phyloP scores from a whole-genome alignment of 1,140 invertebrate species.

The Physella acuta region DNA sequence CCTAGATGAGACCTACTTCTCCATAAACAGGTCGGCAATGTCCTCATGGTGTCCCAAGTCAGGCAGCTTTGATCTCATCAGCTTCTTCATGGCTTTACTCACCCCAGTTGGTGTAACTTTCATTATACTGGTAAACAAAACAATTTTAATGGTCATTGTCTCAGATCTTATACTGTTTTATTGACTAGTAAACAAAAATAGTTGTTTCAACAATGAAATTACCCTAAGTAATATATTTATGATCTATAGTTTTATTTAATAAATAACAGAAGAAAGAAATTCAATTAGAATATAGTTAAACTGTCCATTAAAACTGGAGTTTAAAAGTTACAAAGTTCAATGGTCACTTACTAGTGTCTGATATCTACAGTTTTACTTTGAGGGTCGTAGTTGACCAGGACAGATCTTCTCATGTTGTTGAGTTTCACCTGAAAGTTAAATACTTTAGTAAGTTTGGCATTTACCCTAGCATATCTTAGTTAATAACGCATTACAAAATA shows the following conservation, averaged over 20 bases:
- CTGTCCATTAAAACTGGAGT: too few relatives aligned
- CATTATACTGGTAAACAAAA: conserved; percentile 56
- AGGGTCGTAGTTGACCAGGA: conserved; percentile 87
- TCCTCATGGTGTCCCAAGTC: conserved; percentile 78
- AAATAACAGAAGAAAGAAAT: too few relatives aligned
- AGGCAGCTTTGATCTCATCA: conserved; percentile 82
- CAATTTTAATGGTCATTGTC: too few relatives aligned
- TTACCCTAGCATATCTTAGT: too few relatives aligned
- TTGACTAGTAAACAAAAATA: neutral
- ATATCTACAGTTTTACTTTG: conserved; percentile 87
- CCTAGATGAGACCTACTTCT: conserved; percentile 10
- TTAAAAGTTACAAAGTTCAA: too few relatives aligned
- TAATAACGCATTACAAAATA: too few relatives aligned
- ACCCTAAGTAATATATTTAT: too few relatives aligned
- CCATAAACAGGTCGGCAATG: conserved; percentile 18
- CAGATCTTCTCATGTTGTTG: conserved; percentile 83
- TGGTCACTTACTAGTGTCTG: conserved; percentile 79
- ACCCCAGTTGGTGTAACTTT: conserved; percentile 78
- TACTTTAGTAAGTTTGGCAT: too few relatives aligned
- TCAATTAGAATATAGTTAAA: too few relatives aligned
- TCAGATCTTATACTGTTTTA: neutral
- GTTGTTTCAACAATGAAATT: neutral
- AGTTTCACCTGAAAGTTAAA: conserved; percentile 75
- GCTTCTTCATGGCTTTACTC: conserved; percentile 89
- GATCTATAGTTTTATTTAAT: too few relatives aligned